Conservation (phyloP, 2,888 invertebrate genomes). For the Chymomyza caudatula region DNA sequence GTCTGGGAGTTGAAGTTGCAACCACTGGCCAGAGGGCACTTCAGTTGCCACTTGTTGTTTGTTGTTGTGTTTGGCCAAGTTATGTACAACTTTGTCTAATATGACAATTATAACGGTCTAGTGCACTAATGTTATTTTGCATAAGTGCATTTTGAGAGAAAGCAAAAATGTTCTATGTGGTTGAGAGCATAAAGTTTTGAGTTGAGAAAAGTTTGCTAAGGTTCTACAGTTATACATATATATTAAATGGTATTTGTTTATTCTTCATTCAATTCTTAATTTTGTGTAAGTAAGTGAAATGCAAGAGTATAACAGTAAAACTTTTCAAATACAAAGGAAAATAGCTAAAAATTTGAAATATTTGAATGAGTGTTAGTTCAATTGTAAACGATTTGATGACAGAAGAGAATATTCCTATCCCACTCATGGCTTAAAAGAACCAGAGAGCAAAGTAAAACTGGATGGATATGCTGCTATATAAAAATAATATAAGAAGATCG, state of each 20-base stretch:
- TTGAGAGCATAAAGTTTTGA: not conserved
- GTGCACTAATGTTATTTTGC: constrained; percentile 65
- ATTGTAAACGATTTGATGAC: too few relatives aligned
- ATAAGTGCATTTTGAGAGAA: constrained; percentile 53
- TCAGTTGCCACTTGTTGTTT: constrained; percentile 4
- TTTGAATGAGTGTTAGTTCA: not conserved
- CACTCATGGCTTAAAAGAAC: too few relatives aligned
- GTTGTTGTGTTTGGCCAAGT: not conserved
- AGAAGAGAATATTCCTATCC: too few relatives aligned
- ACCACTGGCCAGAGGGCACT: constrained; percentile 32
- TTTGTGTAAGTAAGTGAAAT: not conserved
- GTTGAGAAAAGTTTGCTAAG: not conserved
- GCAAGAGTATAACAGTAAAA: not conserved
- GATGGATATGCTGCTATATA: too few relatives aligned
- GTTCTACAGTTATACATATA: not conserved
- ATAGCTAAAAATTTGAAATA: not conserved
- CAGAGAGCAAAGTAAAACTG: too few relatives aligned
- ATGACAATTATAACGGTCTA: constrained; percentile 71
- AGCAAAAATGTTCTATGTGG: not conserved
- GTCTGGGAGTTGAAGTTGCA: not conserved
- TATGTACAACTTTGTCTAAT: constrained; percentile 39
- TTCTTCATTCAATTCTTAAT: not conserved
- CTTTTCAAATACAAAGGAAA: not conserved
- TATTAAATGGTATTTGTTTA: not conserved
- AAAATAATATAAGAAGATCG: too few relatives aligned